Percentiles rank a stretch among this genome's conserved stretches.
phyloP scores from a whole-genome alignment of 2,888 invertebrate species.

The Diplazon laetatorius region DNA sequence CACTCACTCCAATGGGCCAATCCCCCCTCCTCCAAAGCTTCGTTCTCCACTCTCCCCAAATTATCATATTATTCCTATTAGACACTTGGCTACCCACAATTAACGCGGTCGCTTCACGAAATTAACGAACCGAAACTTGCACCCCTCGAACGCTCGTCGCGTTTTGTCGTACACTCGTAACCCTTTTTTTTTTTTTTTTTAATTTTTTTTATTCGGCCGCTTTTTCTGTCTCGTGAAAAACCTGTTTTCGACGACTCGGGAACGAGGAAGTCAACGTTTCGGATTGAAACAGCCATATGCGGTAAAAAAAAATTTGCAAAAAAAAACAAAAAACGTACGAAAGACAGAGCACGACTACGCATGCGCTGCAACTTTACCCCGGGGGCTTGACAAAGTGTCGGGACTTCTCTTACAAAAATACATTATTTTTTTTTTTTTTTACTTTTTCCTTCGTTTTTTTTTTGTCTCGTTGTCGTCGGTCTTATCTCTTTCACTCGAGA shows the following conservation, averaged over 20 bases:
- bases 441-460: slow-evolving; percentile 63
- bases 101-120: slow-evolving; percentile 78
- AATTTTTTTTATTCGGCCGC: slow-evolving; percentile 32
- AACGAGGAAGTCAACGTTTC: slow-evolving; percentile 58
- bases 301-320: slow-evolving; percentile 44
- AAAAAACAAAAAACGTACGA: slow-evolving; percentile 45
- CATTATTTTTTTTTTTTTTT: slow-evolving; percentile 58
- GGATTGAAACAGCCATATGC: no score
- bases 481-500: slow-evolving; percentile 63
- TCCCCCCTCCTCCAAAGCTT: no score
- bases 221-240: slow-evolving; percentile 66
- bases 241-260: slow-evolving; percentile 70
- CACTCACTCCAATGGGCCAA: no score
- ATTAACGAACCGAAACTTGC: slow-evolving; percentile 78
- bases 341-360: slow-evolving; percentile 54
- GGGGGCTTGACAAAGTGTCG: slow-evolving; percentile 72
- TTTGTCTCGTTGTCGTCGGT: slow-evolving; percentile 39
- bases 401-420: slow-evolving; percentile 68
- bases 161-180: slow-evolving; percentile 55
- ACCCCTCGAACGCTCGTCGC: slow-evolving; percentile 41
- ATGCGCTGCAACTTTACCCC: slow-evolving; percentile 59
- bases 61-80: slow-evolving; percentile 82
- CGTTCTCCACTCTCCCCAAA: slow-evolving; percentile 65
- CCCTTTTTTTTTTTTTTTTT: neutral
- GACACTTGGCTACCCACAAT: slow-evolving; percentile 80